Evolutionary conservation across 2,113 vertebrate genomes (phyloP), one percentile per base, ranked within the genome.

Genomic region (Xenopus laevis): DNA sequence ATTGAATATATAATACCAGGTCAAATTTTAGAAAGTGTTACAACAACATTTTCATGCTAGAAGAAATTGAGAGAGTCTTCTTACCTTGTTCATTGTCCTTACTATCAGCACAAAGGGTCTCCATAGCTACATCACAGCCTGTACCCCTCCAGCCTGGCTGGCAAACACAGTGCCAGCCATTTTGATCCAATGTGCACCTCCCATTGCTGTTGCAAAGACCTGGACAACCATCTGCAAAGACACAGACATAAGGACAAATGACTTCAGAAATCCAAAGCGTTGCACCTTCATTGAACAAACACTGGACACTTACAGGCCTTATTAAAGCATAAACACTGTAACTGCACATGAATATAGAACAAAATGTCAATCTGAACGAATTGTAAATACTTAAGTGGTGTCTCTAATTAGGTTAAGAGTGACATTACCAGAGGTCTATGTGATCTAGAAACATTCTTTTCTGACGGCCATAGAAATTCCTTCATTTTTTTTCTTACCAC

Each of bases 51-150:
- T 40, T 40, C 33, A 3, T 40, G 5, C 8, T 1, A 40, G 33
- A 7, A 40, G 33, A 40, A 40, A 40, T 1, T 40, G 6, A 27
- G 1, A 27, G 33, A 40, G 33, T 7, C 33, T 9, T 40, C 94
- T 87, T 86, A 99, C 97, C 97, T 93, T 96, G 96, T 86, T 99
- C 97, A 0, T 99, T 99, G 90, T 99, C 97, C 89, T 99, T 99
- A 86, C 93, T 93, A 21, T 99, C 97, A 0, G 96, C 91, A 85
- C 97, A 99, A 74, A 96, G 91, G 3, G 96, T 99, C 87, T 99
- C 97, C 82, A 97, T 99, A 77, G 97, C 96, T 18, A 99, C 96
- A 0, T 98, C 96, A 66, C 97, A 99, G 46, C 97, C 97, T 0
- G 95, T 93, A 79, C 97, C 97, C 82, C 97, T 91, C 96, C 97